Evolutionary conservation across 2,797 vertebrate species (phyloP).

Genomic region (Oceanodroma leucorhoa): DNA sequence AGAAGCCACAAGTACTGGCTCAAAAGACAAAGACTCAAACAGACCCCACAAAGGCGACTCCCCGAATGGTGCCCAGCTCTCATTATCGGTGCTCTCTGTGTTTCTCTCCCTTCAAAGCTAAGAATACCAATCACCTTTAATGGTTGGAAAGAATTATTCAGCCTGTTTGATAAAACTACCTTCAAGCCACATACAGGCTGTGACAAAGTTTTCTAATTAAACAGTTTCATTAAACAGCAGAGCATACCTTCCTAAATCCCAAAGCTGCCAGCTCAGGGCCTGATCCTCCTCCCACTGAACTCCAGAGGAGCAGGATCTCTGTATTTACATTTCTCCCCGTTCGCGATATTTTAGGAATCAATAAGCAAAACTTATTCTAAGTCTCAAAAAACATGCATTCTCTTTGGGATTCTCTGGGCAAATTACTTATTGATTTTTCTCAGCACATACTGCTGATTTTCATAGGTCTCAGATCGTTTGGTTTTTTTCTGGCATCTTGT

Average conservation of each 20-base stretch:
- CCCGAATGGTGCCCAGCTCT: neutral
- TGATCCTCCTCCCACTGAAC: neutral
- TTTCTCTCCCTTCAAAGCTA: neutral
- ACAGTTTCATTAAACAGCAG: conserved; percentile 41
- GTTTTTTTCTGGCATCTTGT: neutral
- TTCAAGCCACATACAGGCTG: conserved; percentile 4
- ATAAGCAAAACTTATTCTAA: conserved; percentile 54
- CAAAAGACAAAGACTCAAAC: neutral
- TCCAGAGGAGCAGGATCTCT: neutral
- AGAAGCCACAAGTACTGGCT: neutral
- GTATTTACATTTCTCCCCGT: conserved; percentile 13
- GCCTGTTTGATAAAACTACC: conserved; percentile 30
- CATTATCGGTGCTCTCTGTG: neutral
- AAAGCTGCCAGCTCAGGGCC: neutral
- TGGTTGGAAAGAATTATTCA: conserved; percentile 1
- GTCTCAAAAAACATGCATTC: conserved; percentile 22
- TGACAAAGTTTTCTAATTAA: conserved; percentile 60
- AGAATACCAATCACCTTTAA: conserved; percentile 36
- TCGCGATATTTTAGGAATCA: neutral
- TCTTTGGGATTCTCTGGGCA: conserved; percentile 50
- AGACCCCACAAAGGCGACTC: neutral
- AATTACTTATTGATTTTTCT: conserved; percentile 60
- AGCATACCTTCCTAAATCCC: neutral
- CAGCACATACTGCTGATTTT: conserved; percentile 21
- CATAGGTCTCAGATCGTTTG: neutral